Evolutionary conservation across 2,797 vertebrate species (phyloP), one percentile per base, ranked within the genome.

Genomic region (Harpagifer antarcticus): DNA sequence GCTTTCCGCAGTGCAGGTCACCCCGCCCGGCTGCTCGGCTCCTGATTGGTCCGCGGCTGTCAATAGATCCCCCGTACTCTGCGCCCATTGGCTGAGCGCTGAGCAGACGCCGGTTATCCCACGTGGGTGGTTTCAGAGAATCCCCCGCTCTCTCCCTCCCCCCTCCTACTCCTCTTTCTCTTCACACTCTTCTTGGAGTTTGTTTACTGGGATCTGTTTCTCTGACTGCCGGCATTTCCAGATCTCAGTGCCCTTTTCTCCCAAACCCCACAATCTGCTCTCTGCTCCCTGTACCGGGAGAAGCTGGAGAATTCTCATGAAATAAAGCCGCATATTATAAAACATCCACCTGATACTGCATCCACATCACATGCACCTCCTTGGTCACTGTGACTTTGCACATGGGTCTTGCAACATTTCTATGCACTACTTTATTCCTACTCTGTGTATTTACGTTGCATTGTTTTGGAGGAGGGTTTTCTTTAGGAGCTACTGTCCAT

Each of bases 111-210:
- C 7, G 74, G 48, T 1, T 70, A 57, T 1, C 91, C 93, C 94
- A 95, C 93, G 93, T 94, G 93, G 93, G 93, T 15, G 33, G 59
- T 79, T 90, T 93, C 87, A 81, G 89, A 91, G 91, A 92, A 90
- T 74, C 68, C 78, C 86, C 85, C 81, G 45, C 53, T 58, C 48
- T 44, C 47, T 7, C 60, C 23, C 16, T 42, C 40, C n/a, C 19
- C 52, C 37, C 1, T 78, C n/a, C 49, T 19, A 3, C 67, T 55
- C 33, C 68, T 31, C 47, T n/a, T 48, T 45, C 48, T 20, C 58
- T 16, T 49, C 71, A 31, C 62, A 17, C 23, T 27, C 23, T 27
- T 11, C 40, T 68, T 11, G 74, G 78, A 20, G 63, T 65, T 74
- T 87, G 86, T 89, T 87, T 91, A 83, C 86, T 20, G 73, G 73